Conservation (phyloP, 1,140 invertebrate genomes). For the Vollenhovia emeryi region DNA sequence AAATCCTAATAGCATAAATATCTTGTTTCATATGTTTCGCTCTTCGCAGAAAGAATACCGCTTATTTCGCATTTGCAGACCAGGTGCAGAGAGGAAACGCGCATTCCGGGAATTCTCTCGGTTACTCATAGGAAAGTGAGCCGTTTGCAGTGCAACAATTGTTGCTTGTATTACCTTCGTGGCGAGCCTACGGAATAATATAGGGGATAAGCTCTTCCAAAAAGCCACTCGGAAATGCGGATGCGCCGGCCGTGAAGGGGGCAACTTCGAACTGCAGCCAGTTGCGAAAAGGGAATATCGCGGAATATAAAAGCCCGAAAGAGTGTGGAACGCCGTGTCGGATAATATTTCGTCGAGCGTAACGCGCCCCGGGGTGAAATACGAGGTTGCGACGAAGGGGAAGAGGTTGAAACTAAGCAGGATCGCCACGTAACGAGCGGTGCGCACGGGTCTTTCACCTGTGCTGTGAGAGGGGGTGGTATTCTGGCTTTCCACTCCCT, state of each 20-base stretch:
- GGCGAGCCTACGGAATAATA: not conserved
- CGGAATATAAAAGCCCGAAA: conserved; percentile 49
- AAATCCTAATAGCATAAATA: not conserved
- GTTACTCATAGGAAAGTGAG: conserved; percentile 6
- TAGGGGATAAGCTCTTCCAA: conserved; percentile 1
- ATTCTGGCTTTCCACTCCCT: conserved; percentile 50
- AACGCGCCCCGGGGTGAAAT: conserved; percentile 14
- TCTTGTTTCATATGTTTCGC: not conserved
- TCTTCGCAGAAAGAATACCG: not conserved
- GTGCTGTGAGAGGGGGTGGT: conserved; percentile 26
- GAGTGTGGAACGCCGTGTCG: conserved; percentile 21
- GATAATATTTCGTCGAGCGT: conserved; percentile 47
- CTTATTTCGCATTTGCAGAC: not conserved
- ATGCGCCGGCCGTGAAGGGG: not conserved
- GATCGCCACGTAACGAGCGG: conserved; percentile 64
- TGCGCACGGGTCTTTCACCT: conserved; percentile 50
- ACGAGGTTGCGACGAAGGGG: conserved; percentile 30
- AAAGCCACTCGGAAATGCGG: not conserved
- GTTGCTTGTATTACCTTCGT: not conserved
- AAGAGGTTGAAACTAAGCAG: conserved; percentile 50
- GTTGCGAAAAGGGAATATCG: conserved; percentile 43
- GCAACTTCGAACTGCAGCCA: conserved; percentile 33
- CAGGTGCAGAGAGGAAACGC: not conserved
- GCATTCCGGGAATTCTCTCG: not conserved
- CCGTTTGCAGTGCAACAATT: not conserved